Conservation (phyloP, 1,140 invertebrate genomes). For the Kradibia gibbosae region DNA sequence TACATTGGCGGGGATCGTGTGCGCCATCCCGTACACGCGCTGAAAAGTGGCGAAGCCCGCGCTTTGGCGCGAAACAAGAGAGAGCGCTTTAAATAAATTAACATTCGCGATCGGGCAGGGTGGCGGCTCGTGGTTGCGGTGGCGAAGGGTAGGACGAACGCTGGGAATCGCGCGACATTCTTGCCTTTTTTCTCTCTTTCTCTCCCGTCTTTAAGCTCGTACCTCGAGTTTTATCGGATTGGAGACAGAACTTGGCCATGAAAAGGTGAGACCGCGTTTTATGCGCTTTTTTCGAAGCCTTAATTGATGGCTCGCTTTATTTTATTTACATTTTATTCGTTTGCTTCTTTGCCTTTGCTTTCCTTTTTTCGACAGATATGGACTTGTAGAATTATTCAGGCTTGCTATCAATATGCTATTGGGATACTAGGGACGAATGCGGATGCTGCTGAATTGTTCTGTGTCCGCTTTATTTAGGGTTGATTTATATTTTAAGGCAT, state of each 20-base stretch:
- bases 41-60: conserved; percentile 1
- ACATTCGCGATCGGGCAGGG: conserved; percentile 16
- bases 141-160: not conserved
- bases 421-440: too few species aligned
- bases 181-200: not conserved
- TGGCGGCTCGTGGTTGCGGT: not conserved
- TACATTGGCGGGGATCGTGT: not conserved
- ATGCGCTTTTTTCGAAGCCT: too few species aligned
- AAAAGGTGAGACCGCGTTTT: not conserved
- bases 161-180: not conserved
- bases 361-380: too few species aligned
- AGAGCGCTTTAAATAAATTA: conserved; percentile 49
- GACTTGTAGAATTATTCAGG: too few species aligned
- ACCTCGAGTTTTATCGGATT: not conserved
- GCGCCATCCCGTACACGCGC: not conserved
- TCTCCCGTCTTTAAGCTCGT: not conserved
- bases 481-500: too few species aligned
- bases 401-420: too few species aligned
- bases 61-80: conserved; percentile 36
- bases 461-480: too few species aligned
- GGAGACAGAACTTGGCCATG: not conserved
- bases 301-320: too few species aligned
- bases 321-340: too few species aligned
- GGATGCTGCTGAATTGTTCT: too few species aligned
- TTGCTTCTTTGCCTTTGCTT: too few species aligned